Evolutionary conservation across 2,888 invertebrate species (phyloP).

Genomic region (Caenorhabditis sp.): DNA sequence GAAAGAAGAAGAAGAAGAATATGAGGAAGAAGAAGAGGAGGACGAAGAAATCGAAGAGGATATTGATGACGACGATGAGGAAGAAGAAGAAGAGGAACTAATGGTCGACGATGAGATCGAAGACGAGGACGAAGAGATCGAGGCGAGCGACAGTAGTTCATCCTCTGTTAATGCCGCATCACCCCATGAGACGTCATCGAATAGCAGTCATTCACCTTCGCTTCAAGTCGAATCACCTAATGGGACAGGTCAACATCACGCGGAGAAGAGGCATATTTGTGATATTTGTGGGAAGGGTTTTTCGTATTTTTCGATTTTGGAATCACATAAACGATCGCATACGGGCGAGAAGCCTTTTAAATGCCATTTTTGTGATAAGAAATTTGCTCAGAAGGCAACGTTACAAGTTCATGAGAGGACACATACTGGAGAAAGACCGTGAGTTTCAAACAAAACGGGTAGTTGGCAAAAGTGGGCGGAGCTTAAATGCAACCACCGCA

Average conservation of each 20-base stretch:
- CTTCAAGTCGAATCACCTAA: slow-evolving; percentile 23
- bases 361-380: slow-evolving; percentile 70
- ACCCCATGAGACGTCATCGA: slow-evolving; percentile 25
- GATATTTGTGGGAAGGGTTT: slow-evolving; percentile 65
- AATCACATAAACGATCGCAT: slow-evolving; percentile 71
- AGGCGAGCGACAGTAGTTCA: slow-evolving; percentile 16
- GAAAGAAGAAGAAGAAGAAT: slow-evolving; percentile 3
- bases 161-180: slow-evolving; percentile 27
- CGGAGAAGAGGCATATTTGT: slow-evolving; percentile 68
- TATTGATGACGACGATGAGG: slow-evolving; percentile 29
- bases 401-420: slow-evolving; percentile 71
- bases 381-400: slow-evolving; percentile 71
- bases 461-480: too few relatives aligned
- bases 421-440: slow-evolving; percentile 71
- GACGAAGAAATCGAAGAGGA: too few relatives aligned
- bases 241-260: slow-evolving; percentile 8
- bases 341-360: slow-evolving; percentile 71
- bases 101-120: slow-evolving; percentile 43
- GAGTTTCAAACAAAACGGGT: slow-evolving; percentile 14
- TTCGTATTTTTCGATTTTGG: slow-evolving; percentile 70
- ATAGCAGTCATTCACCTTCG: slow-evolving; percentile 35
- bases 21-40: slow-evolving; percentile 17
- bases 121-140: slow-evolving; percentile 25
- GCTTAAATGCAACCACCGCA: too few relatives aligned
- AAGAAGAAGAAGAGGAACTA: slow-evolving; percentile 39